Percentiles rank a stretch among this genome's conserved stretches.
Evolutionary conservation across 2,797 vertebrate species (phyloP).

Genomic region (Enteromius paludinosus): DNA sequence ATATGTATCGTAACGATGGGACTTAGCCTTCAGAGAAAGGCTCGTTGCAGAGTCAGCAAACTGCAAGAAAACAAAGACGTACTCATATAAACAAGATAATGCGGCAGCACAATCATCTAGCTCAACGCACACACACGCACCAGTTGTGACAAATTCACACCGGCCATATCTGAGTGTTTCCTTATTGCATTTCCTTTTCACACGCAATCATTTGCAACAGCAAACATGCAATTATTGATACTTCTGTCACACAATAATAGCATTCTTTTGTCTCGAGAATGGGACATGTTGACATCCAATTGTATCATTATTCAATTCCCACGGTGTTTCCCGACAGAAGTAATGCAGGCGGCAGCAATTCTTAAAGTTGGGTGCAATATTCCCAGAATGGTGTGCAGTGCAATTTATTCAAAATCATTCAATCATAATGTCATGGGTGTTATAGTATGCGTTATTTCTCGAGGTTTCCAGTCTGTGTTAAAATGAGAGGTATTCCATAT

Average conservation of each 20-base stretch:
- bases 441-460: conserved; percentile 51
- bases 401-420: conserved; percentile 62
- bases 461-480: conserved; percentile 36
- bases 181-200: conserved; percentile 48
- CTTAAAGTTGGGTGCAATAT: conserved; percentile 53
- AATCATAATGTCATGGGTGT: conserved; percentile 59
- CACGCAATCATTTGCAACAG: conserved; percentile 52
- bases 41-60: conserved; percentile 60
- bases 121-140: not conserved
- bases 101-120: conserved; percentile 14
- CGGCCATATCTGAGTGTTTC: conserved; percentile 27
- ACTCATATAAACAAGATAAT: conserved; percentile 51
- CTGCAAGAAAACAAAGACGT: conserved; percentile 40
- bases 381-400: conserved; percentile 41
- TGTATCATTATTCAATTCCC: conserved; percentile 60
- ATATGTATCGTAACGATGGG: conserved; percentile 65
- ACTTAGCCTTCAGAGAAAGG: conserved; percentile 64
- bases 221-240: conserved; percentile 67
- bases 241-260: conserved; percentile 63
- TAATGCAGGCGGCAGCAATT: conserved; percentile 52
- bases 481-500: conserved; percentile 37
- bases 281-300: conserved; percentile 57
- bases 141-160: conserved; percentile 25
- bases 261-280: conserved; percentile 58
- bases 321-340: conserved; percentile 43